Evolutionary conservation across 2,888 invertebrate species (phyloP).

Genomic region (Steinernema carpocapsae): DNA sequence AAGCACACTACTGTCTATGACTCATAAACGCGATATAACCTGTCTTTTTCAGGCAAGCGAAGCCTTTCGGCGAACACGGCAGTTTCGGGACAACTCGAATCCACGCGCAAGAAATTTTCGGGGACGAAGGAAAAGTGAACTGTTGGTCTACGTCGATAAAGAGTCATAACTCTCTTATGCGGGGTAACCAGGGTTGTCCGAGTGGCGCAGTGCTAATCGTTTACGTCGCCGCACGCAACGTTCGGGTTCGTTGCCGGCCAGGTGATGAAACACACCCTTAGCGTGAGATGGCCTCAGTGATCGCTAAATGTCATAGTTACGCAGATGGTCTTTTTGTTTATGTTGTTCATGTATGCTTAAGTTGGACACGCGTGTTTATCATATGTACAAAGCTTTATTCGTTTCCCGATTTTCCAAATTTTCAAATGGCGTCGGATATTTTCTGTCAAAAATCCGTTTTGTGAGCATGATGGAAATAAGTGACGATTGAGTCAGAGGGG

Average conservation of each 20-base stretch:
- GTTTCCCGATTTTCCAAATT: neutral
- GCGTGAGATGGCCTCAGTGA: constrained; percentile 54
- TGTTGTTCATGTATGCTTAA: constrained; percentile 3
- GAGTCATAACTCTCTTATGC: neutral
- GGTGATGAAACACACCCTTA: constrained; percentile 46
- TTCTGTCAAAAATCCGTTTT: neutral
- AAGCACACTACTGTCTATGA: neutral
- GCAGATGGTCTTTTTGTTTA: constrained; percentile 46
- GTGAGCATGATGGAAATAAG: constrained; percentile 24
- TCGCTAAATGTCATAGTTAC: constrained; percentile 54
- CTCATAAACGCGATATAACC: neutral
- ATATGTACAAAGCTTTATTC: constrained; percentile 34
- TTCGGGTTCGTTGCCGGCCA: constrained; percentile 37
- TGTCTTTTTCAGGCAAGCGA: neutral
- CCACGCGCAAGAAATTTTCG: neutral
- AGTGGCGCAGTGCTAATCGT: neutral
- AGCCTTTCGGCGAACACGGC: neutral
- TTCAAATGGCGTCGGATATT: no score
- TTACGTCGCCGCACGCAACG: neutral
- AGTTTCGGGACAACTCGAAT: no score
- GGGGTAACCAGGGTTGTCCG: neutral
- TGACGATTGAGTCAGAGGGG: constrained; percentile 23
- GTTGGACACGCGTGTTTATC: neutral
- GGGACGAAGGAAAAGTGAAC: neutral
- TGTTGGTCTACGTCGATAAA: neutral